These are phyloP conservation scores for Sepioteuthis lessoniana DNA, from an alignment of 2,888 invertebrate genomes.

Conservation along the genomic window DNA sequence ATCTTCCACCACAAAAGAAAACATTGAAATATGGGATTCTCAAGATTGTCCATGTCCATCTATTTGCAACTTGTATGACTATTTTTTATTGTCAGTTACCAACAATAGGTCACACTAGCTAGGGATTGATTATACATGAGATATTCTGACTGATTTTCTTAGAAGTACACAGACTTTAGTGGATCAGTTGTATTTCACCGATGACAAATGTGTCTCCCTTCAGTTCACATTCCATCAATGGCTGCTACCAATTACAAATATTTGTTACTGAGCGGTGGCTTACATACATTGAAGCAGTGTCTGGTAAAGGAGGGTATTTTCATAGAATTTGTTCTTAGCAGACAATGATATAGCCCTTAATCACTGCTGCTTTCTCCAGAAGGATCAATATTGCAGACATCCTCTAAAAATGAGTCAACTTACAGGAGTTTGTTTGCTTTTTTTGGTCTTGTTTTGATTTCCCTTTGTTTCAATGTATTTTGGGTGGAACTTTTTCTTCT, in stretches of 20 bases:
- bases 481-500: background rate
- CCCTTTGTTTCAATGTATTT: background rate
- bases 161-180: background rate
- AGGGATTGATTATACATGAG: no score
- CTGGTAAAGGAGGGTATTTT: constrained; percentile 33
- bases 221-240: background rate
- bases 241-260: background rate
- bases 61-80: no score
- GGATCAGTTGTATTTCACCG: background rate
- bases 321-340: constrained; percentile 18
- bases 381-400: background rate
- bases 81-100: no score
- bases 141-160: background rate
- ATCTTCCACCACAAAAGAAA: no score
- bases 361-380: background rate
- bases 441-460: background rate
- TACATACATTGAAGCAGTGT: background rate
- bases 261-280: background rate
- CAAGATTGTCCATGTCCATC: no score
- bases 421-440: background rate
- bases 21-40: no score
- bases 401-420: background rate
- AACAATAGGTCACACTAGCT: no score
- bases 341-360: constrained; percentile 21
- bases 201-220: constrained; percentile 12